Evolutionary conservation across 2,888 invertebrate genomes (phyloP), one percentile per base, ranked within the genome.

Genomic region (Leucophenga montana): DNA sequence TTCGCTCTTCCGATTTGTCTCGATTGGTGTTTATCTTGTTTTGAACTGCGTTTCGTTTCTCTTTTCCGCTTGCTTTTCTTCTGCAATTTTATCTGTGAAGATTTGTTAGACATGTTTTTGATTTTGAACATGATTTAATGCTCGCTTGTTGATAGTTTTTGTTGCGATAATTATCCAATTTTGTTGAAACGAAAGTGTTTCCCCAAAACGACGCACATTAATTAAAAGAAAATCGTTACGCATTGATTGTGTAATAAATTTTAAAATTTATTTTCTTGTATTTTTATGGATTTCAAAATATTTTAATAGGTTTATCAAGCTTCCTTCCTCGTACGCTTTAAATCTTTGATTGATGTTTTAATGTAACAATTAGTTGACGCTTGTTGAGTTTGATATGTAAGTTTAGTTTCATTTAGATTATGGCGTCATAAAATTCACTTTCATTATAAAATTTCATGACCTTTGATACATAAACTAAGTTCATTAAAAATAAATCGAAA

Each of bases 1-100:
- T 57, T 57, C n/a, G 27, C 57, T 27, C 57, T 57, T 57, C 57
- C 57, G 57, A 57, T 57, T 57, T 27, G 13, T 11, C 22, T 14
- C 20, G 57, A 22, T 54, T 39, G 39, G 39, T 39, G 39, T 54
- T 54, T 20, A 54, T 54, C 22, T 18, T 54, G 11, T 54, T 54
- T 54, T 54, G 5, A 16, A 16, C 9, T 20, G 3, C n/a, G 11
- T 9, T 54, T 54, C 14, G 5, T 53, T 39, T 8, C 39, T 39
- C 39, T 5, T 33, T 33, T 5, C 33, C 33, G 33, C 8, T 33
- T 3, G 4, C 14, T 53, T 53, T 53, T 13, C 20, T 13, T 16
- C n/a, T n/a, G n/a, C 53, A 54, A 6, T 16, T 54, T 54, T 11
- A 54, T 11, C 20, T 54, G 11, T 20, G 22, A 18, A 54, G n/a